Evolutionary conservation across 2,113 vertebrate species (phyloP), one percentile per base, ranked within the genome.

Genomic region (Manacus vitellinus): DNA sequence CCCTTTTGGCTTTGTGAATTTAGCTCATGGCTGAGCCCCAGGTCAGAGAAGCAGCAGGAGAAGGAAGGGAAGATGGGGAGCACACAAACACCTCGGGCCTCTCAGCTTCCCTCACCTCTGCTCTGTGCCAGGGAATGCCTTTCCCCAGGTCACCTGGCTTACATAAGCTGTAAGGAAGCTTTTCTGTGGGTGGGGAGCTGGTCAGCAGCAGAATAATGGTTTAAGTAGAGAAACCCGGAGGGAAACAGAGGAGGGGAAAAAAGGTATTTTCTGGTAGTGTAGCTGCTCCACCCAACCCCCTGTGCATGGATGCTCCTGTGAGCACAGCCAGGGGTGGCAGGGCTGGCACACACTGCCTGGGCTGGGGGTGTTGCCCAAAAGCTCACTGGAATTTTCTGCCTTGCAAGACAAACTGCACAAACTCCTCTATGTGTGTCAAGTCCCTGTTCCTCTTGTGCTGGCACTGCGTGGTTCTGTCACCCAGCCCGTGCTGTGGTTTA

Each of bases 381-480:
- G 6, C 43, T 89, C 33, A 16, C 52, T 47, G 30, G 35, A 43
- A 44, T 30, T 12, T n/a, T 78, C 68, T 68, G 35, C 27, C 79
- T 51, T 76, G 58, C 44, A 31, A 85, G 66, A 41, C 19, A 65
- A 91, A 35, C 44, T 55, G 9, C 5, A 2, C 22, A 4, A 85
- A 31, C 21, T 61, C 19, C 16, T 63, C 39, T 72, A 52, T 25
- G 25, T 8, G 24, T 66, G 56, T n/a, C 31, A 75, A 72, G n/a
- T 28, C 30, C 5, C 27, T 75, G 41, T 35, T 79, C 52, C 70
- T 24, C 24, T 43, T 49, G 37, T 88, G 49, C 66, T 73, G 47
- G 55, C 13, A 6, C 23, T 54, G 37, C 0, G 0, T 6, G 23
- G 22, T 35, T 58, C 61, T 75, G 23, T 20, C 56, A 47, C 23